Conservation (phyloP, 2,888 invertebrate species). For the Caenorhabditis doughertyi region DNA sequence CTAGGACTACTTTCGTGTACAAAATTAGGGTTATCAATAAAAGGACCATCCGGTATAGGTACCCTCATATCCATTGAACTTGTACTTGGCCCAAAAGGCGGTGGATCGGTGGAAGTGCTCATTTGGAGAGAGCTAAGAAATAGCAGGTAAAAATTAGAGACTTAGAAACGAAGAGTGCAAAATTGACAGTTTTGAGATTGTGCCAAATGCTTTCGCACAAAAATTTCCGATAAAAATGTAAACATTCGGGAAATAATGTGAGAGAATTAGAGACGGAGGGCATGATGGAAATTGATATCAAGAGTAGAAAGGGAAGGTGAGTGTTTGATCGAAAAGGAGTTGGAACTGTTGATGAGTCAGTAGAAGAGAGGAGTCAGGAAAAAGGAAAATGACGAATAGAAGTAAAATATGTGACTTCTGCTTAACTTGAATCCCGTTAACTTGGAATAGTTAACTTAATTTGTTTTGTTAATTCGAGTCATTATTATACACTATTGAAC, state of each 20-base stretch:
- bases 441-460: no score
- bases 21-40: constrained; percentile 64
- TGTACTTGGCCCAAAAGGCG: constrained; percentile 56
- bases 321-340: constrained; percentile 24
- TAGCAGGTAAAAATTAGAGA: background rate
- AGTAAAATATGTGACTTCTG: no score
- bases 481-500: no score
- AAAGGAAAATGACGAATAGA: no score
- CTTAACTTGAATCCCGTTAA: no score
- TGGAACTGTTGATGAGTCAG: constrained; percentile 15
- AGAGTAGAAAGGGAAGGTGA: constrained; percentile 6
- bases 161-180: background rate
- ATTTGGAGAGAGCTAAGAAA: constrained; percentile 30
- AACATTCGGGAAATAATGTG: constrained; percentile 35
- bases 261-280: constrained; percentile 16
- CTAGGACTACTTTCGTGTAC: constrained; percentile 27
- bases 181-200: constrained; percentile 6
- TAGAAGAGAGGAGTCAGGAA: no score
- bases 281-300: constrained; percentile 27
- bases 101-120: constrained; percentile 31
- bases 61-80: constrained; percentile 64
- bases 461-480: no score
- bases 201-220: background rate
- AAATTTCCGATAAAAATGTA: constrained; percentile 28
- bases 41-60: constrained; percentile 65